Evolutionary conservation across 2,113 vertebrate genomes (phyloP).

Genomic region (Mungos mungo): DNA sequence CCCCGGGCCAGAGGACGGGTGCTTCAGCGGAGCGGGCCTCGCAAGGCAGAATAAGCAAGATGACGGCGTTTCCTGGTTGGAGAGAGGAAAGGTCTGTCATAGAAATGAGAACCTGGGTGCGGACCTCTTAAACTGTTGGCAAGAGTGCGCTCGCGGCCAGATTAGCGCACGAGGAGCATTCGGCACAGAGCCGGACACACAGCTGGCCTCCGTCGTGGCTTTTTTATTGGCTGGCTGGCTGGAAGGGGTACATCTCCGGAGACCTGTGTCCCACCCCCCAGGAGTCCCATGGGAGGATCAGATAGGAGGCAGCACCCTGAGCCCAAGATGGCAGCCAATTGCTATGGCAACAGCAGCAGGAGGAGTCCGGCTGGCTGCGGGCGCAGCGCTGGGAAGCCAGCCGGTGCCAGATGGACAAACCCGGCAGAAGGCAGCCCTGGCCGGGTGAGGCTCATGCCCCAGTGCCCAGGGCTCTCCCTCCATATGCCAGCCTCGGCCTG

Average conservation of each 20-base stretch:
- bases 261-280: background rate
- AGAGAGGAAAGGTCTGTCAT: constrained; percentile 19
- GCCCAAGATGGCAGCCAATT: constrained; percentile 69
- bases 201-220: background rate
- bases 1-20: background rate
- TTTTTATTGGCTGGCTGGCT: background rate
- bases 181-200: background rate
- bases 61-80: background rate
- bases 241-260: background rate
- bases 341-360: constrained; percentile 64
- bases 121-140: background rate
- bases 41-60: background rate
- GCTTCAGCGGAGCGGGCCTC: background rate
- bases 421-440: constrained; percentile 69
- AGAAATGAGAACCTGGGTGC: background rate
- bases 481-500: constrained; percentile 71
- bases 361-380: constrained; percentile 53
- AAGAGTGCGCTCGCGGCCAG: background rate
- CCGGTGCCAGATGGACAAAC: constrained; percentile 75
- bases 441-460: constrained; percentile 50
- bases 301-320: background rate
- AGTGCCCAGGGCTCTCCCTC: constrained; percentile 64
- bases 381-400: constrained; percentile 62
- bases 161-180: background rate
- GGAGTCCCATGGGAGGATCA: constrained; percentile 18